A percentile compares a stretch with the other conserved stretches of the same genome.
phyloP scores from a whole-genome alignment of 1,140 invertebrate species.

The Diachasma alloeum region DNA sequence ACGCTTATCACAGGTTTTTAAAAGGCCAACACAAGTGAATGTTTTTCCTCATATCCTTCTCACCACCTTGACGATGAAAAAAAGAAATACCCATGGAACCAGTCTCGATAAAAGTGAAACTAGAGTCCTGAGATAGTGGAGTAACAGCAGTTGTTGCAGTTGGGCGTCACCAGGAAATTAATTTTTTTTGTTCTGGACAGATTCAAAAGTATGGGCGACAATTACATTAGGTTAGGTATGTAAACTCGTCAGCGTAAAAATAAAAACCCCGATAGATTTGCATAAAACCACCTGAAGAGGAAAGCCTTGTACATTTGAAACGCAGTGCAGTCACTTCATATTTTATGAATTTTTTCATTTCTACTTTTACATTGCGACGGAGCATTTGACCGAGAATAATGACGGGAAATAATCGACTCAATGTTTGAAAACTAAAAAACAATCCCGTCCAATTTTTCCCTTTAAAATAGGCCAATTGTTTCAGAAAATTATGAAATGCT shows the following conservation, averaged over 20 bases:
- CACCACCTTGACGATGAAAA: background rate
- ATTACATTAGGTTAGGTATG: constrained; percentile 62
- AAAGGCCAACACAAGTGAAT: background rate
- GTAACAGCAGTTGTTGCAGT: background rate
- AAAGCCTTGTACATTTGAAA: too few species aligned
- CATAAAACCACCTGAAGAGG: too few species aligned
- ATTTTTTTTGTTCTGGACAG: constrained; percentile 31
- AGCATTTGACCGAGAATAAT: too few species aligned
- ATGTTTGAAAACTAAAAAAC: background rate
- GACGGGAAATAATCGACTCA: too few species aligned
- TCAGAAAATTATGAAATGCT: constrained; percentile 80
- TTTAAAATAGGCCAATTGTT: constrained; percentile 34
- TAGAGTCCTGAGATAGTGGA: background rate
- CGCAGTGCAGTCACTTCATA: too few species aligned
- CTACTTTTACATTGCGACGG: too few species aligned
- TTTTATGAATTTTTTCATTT: too few species aligned
- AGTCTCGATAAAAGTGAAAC: background rate
- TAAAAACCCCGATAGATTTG: too few species aligned
- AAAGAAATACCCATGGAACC: background rate
- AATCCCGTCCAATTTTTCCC: constrained; percentile 7
- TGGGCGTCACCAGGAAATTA: constrained; percentile 45
- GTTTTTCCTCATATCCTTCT: background rate
- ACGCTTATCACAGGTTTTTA: background rate
- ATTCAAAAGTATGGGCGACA: constrained; percentile 49
- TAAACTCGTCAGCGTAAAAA: constrained; percentile 16